Percentiles rank a stretch among this genome's conserved stretches.
Evolutionary conservation across 2,113 vertebrate genomes (phyloP).

Genomic region (Podarcis raffonei): DNA sequence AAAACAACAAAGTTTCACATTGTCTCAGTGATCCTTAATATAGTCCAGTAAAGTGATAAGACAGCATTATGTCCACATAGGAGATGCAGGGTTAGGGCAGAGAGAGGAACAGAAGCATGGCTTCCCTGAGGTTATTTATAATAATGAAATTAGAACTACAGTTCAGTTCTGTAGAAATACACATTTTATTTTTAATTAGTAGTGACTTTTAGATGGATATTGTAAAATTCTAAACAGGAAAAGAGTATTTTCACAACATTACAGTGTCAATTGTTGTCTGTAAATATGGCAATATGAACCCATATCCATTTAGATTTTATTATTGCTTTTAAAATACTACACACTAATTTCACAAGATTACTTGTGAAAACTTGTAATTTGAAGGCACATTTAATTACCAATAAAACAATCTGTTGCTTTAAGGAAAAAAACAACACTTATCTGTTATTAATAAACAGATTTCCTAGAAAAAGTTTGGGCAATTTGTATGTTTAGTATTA

Average conservation of each 20-base stretch:
- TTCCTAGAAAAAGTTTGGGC: background rate
- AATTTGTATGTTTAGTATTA: background rate
- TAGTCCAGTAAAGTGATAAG: background rate
- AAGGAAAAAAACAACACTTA: background rate
- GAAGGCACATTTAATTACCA: background rate
- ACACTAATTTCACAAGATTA: background rate
- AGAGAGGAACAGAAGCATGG: background rate
- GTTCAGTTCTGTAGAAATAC: background rate
- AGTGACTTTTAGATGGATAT: background rate
- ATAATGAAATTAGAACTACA: accelerated
- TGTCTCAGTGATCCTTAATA: background rate
- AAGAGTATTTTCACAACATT: accelerated
- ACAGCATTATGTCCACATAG: too few species aligned
- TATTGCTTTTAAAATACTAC: background rate
- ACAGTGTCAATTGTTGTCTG: background rate
- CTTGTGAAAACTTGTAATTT: too few species aligned
- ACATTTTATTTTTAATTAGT: accelerated
- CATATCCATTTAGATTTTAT: background rate
- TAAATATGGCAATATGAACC: background rate
- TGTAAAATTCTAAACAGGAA: background rate
- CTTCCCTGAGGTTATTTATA: background rate
- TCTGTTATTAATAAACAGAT: background rate
- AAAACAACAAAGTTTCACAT: background rate
- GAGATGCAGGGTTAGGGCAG: background rate
- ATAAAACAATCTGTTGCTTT: background rate